A percentile compares a stretch with the other conserved stretches of the same genome.
These are phyloP conservation scores for Mactromeris polynyma DNA, from an alignment of 2,888 invertebrate species.

Conservation along the genomic window DNA sequence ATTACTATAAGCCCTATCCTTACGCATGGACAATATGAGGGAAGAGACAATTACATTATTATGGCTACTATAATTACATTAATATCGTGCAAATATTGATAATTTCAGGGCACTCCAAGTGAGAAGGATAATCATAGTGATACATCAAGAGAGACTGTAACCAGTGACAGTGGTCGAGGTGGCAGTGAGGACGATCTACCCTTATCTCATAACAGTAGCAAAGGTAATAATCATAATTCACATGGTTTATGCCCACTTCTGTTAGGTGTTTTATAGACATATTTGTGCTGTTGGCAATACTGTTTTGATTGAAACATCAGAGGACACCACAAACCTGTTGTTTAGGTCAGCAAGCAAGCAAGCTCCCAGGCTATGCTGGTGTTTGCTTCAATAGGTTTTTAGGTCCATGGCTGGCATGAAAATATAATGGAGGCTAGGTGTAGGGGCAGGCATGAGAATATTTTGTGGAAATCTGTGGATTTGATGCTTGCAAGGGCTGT, in stretches of 20 bases:
- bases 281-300: no score
- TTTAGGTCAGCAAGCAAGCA: no score
- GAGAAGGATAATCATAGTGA: constrained; percentile 75
- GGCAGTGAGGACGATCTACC: constrained; percentile 78
- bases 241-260: not conserved
- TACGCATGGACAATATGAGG: not conserved
- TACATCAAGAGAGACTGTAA: constrained; percentile 75
- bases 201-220: constrained; percentile 64
- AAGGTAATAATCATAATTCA: constrained; percentile 44
- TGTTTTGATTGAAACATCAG: no score
- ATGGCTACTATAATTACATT: not conserved
- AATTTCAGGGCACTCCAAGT: constrained; percentile 17
- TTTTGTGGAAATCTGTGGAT: no score
- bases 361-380: no score
- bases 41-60: not conserved
- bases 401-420: no score
- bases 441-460: no score
- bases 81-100: not conserved
- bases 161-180: constrained; percentile 77
- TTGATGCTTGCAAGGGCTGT: no score
- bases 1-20: not conserved
- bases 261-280: no score
- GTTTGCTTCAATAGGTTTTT: no score
- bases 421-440: no score
- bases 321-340: no score